Conservation (phyloP, 2,797 vertebrate genomes). For the Lacerta agilis region DNA sequence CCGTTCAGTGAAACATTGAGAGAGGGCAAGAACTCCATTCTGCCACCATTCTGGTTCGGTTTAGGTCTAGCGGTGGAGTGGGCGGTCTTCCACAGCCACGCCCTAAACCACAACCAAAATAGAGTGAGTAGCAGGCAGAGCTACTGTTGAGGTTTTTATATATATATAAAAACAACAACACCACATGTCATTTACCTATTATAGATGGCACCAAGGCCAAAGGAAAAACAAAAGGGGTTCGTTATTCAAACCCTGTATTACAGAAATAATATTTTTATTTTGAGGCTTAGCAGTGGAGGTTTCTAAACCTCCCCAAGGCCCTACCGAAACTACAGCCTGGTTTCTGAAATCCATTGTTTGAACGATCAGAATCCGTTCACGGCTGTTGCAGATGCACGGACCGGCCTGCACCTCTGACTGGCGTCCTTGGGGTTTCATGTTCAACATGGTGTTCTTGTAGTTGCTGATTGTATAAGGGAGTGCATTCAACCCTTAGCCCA, state of each 20-base stretch:
- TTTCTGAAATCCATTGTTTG: neutral
- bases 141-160: no score
- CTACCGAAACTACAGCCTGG: no score
- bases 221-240: no score
- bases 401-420: accelerated
- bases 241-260: neutral
- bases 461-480: accelerated
- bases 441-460: accelerated
- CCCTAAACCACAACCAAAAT: neutral
- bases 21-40: neutral
- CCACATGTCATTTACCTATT: neutral
- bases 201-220: no score
- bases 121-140: neutral
- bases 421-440: neutral
- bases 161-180: no score
- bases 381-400: accelerated
- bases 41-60: no score
- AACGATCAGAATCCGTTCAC: accelerated
- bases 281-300: no score
- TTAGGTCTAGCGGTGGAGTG: neutral
- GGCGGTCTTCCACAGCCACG: neutral
- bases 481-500: no score
- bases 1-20: neutral
- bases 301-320: no score
- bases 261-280: neutral